Conservation (phyloP, 1,140 invertebrate species). For the Microplitis mediator region DNA sequence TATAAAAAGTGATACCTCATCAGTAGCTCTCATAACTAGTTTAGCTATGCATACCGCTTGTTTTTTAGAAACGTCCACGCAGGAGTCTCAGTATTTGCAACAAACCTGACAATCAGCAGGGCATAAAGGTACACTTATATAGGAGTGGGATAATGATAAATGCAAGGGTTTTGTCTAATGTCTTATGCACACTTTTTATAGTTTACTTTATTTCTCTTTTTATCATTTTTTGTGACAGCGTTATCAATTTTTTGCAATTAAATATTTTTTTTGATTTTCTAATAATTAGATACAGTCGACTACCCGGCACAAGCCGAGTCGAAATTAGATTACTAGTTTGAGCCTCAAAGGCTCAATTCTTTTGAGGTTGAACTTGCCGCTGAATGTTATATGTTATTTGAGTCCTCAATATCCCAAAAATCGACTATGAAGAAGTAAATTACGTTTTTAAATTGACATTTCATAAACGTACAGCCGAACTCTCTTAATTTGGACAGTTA, state of each 20-base stretch:
- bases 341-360: too few species aligned
- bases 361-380: too few species aligned
- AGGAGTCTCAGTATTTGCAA: conserved; percentile 66
- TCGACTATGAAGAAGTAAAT: too few species aligned
- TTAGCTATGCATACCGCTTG: conserved; percentile 48
- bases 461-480: too few species aligned
- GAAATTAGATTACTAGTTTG: too few species aligned
- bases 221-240: background rate
- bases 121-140: conserved; percentile 64
- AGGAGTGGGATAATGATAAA: conserved; percentile 36
- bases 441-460: too few species aligned
- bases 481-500: too few species aligned
- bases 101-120: conserved; percentile 64
- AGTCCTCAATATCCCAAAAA: too few species aligned
- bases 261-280: too few species aligned
- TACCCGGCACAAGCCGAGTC: too few species aligned
- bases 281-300: too few species aligned
- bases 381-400: too few species aligned
- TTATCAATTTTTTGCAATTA: background rate
- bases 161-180: conserved; percentile 22
- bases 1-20: background rate
- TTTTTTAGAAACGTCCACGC: conserved; percentile 65
- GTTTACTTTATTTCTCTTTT: conserved; percentile 18
- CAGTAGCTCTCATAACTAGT: conserved; percentile 28
- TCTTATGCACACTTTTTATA: conserved; percentile 33